Percentiles rank a stretch among this genome's conserved stretches.
These are phyloP conservation scores for Corella eumyota DNA, from an alignment of 23 tunicate species.

Conservation along the genomic window DNA sequence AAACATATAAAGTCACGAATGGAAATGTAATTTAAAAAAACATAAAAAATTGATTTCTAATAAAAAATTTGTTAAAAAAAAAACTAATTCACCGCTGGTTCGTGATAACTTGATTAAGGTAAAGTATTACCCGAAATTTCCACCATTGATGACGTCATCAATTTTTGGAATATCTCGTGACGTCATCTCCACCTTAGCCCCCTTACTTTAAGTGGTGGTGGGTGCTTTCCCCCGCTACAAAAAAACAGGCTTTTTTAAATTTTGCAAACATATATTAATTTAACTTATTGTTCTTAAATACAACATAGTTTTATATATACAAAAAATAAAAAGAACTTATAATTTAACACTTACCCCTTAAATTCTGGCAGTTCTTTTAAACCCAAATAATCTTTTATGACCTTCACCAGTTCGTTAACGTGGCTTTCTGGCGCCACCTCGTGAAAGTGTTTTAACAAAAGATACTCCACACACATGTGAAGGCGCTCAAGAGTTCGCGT, in stretches of 20 bases:
- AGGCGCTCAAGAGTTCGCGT: slow-evolving; percentile 74
- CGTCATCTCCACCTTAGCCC: slow-evolving; percentile 83
- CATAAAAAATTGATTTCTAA: no score
- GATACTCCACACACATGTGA: slow-evolving; percentile 53
- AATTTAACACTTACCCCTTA: slow-evolving; percentile 32
- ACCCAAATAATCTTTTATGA: slow-evolving; percentile 41
- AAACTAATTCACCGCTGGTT: no score
- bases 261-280: no score
- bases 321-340: no score
- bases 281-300: no score
- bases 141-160: no score
- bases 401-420: slow-evolving; percentile 16
- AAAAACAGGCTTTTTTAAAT: neutral
- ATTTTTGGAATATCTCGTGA: neutral
- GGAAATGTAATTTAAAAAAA: no score
- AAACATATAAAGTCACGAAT: no score
- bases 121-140: no score
- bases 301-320: no score
- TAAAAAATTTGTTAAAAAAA: no score
- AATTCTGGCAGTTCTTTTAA: slow-evolving; percentile 59
- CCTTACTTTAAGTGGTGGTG: slow-evolving; percentile 82
- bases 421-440: slow-evolving; percentile 53
- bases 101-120: neutral
- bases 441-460: slow-evolving; percentile 91
- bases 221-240: slow-evolving; percentile 75